Conservation (phyloP, 2,888 invertebrate species). For the Helleia helle region DNA sequence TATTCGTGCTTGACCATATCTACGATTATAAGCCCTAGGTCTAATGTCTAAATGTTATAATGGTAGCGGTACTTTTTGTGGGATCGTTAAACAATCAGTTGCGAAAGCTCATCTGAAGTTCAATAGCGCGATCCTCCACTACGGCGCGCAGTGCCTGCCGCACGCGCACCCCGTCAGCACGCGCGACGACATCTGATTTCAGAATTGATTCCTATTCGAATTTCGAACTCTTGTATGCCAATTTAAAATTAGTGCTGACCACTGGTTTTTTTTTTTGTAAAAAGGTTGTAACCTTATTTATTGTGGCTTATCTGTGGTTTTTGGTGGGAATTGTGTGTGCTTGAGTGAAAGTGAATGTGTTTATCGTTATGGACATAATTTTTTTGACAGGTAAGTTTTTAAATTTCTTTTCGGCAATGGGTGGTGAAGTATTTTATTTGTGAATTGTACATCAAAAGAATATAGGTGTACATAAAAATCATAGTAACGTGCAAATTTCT, state of each 20-base stretch:
- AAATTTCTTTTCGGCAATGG: neutral
- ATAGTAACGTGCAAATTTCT: no score
- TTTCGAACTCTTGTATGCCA: conserved; percentile 18
- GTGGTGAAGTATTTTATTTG: neutral
- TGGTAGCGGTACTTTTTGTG: conserved; percentile 24
- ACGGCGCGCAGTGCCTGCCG: conserved; percentile 43
- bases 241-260: conserved; percentile 1
- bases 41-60: conserved; percentile 18
- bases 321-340: conserved; percentile 14
- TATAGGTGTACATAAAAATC: no score
- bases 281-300: neutral
- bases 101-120: conserved; percentile 62
- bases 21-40: no score
- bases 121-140: conserved; percentile 37
- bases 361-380: conserved; percentile 16
- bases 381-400: neutral
- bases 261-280: neutral
- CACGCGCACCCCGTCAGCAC: conserved; percentile 58
- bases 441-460: no score
- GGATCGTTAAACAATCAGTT: conserved; percentile 28
- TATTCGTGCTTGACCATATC: no score
- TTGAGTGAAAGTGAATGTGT: conserved; percentile 18
- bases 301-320: neutral
- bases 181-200: conserved; percentile 25
- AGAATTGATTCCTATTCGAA: conserved; percentile 21